These are phyloP conservation scores for Cerastis rubricosa DNA, from an alignment of 2,888 invertebrate genomes.

Conservation along the genomic window DNA sequence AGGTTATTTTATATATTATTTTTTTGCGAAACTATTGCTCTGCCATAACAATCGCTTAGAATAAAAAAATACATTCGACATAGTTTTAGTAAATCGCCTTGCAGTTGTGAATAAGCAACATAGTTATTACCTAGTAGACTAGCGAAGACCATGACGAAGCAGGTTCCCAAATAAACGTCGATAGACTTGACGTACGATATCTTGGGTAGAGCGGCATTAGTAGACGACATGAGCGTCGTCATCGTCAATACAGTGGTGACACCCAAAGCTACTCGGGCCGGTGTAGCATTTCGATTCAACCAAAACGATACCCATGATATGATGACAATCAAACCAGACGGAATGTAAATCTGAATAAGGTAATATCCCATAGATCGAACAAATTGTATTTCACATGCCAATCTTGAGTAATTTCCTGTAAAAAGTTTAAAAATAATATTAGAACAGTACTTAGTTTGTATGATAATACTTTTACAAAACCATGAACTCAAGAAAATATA, in stretches of 20 bases:
- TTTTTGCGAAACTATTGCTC: conserved; percentile 20
- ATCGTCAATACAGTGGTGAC: conserved; percentile 99
- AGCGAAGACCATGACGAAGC: conserved; percentile 99
- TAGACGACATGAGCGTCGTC: conserved; percentile 99
- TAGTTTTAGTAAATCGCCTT: conserved; percentile 48
- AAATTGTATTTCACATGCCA: conserved; percentile 99
- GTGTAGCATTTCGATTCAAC: conserved; percentile 98
- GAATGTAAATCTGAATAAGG: conserved; percentile 99
- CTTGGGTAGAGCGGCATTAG: conserved; percentile 98
- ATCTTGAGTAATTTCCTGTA: conserved; percentile 98
- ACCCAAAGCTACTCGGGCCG: conserved; percentile 97
- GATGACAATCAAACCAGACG: conserved; percentile 98
- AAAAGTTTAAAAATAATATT: conserved; percentile 60
- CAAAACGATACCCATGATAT: conserved; percentile 99
- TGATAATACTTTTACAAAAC: background rate
- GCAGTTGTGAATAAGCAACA: conserved; percentile 46
- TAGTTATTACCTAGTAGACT: conserved; percentile 95
- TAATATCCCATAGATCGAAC: conserved; percentile 99
- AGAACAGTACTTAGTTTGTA: conserved; percentile 16
- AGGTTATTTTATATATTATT: conserved; percentile 9
- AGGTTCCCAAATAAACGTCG: conserved; percentile 99
- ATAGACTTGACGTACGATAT: conserved; percentile 99
- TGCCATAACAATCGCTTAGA: conserved; percentile 53
- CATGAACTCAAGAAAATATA: background rate
- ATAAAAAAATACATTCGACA: conserved; percentile 34